Conservation (phyloP, 2,888 invertebrate species). For the Poecilus cupreus region DNA sequence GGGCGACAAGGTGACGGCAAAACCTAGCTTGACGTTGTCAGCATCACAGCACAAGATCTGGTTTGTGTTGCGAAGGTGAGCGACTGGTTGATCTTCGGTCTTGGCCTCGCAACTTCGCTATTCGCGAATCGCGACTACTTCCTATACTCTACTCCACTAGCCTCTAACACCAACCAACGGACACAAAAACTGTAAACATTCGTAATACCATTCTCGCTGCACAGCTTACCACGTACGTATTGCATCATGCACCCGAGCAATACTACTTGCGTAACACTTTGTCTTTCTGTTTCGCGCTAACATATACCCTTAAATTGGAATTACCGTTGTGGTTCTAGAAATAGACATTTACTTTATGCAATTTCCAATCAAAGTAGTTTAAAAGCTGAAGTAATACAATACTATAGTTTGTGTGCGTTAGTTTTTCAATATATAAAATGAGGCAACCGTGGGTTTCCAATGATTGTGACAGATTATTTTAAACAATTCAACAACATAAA, state of each 20-base stretch:
- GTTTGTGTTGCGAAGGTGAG: slow-evolving; percentile 40
- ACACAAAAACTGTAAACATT: background rate
- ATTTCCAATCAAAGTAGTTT: too few relatives aligned
- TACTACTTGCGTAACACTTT: background rate
- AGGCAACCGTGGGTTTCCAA: too few relatives aligned
- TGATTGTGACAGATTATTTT: too few relatives aligned
- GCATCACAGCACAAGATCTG: slow-evolving; percentile 7
- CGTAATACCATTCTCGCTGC: background rate
- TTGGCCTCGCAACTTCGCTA: slow-evolving; percentile 1
- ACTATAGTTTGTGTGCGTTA: too few relatives aligned
- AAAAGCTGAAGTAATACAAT: too few relatives aligned
- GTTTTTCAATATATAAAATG: too few relatives aligned
- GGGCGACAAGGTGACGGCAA: slow-evolving; percentile 16
- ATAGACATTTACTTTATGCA: too few relatives aligned
- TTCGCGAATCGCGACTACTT: background rate
- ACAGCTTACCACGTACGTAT: background rate
- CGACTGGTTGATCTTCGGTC: slow-evolving; percentile 18
- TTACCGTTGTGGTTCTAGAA: too few relatives aligned
- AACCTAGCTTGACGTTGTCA: background rate
- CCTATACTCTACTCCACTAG: slow-evolving; percentile 9
- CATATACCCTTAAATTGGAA: too few relatives aligned
- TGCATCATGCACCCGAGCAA: background rate
- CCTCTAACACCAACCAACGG: background rate
- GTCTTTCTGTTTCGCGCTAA: background rate
- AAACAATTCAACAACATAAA: too few relatives aligned